Base-by-base conservation (phyloP, 2,113 vertebrate species). In the Eupsittula cactorum region DNA sequence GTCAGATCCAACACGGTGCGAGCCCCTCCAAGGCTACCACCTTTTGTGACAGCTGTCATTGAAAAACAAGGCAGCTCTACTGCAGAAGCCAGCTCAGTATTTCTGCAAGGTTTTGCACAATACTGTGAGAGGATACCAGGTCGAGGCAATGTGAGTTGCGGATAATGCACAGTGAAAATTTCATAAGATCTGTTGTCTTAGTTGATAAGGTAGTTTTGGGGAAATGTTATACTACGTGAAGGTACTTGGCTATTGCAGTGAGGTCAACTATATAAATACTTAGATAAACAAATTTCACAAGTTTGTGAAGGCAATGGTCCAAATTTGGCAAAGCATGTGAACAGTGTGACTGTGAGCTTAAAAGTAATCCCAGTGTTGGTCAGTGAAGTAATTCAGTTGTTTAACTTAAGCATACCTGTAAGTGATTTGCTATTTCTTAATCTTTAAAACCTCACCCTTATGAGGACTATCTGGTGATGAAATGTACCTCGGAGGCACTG, bases 1-100 rank as follows among this genome's bases (percentile, higher is more conserved):
- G 13, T 50, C 0, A 0, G 28, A 74, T 53, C n/a, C 47, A n/a
- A 37, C 0, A 2, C 0, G 1, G 18, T 33, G 21, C 28, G 37
- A 64, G 47, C 55, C 49, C 42, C 16, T 82, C 27, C 31, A 10
- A n/a, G 28, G 16, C 23, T 41, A 13, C 13, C 44, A 19, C 2
- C 24, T 60, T 28, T 55, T 20, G 85, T 44, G 19, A 37, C 10
- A 55, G 16, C 14, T 76, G 16, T 19, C 11, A 4, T 17, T 44
- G 39, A 9, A 29, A 52, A 76, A 65, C n/a, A 15, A 7, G 6
- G 7, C 25, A 65, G 27, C 68, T 60, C 9, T 27, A 18, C 8
- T 41, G 82, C 41, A 46, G 35, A 55, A 71, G 33, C 7, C 16
- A 49, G 20, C 20, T 86, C 28, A 15, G 24, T 44, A 55, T 50